Evolutionary conservation across 2,888 invertebrate species (phyloP), one percentile per base, ranked within the genome.

Genomic region (Drosophila neoperkinsi): DNA sequence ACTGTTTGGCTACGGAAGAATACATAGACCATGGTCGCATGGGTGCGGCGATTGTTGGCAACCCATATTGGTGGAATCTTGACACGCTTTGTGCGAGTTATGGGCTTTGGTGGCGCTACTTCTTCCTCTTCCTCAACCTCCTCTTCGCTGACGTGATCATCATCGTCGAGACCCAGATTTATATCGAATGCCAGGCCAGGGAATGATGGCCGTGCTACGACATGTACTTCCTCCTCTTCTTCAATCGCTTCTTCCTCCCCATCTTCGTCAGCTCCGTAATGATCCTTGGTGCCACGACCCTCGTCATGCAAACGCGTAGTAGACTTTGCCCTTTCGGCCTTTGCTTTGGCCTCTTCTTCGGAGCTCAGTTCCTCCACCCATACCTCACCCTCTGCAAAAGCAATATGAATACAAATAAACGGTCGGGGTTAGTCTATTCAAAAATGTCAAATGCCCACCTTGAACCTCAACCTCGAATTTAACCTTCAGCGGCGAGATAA

Each of bases 21-120:
- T 1, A 95, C 85, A 70, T 95, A 95, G 56, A 95, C 91, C 0
- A 94, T 92, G 1, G 95, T 94, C 0, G 95, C 95, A 64, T 95
- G 93, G 57, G 95, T 94, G 65, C 95, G 94, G 1, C 94, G 91
- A 90, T 95, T 94, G 1, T 90, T 92, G 0, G 95, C 95, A 57
- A 95, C 94, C 92, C 94, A 95, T 31, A 95, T 79, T 0, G 95
- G 94, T 1, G 95, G 95, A 18, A 95, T 86, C 4, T 79, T 88
- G 7, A 92, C 71, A 0, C 81, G 90, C 50, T 91, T 87, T 6
- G 67, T 86, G 33, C 91, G 90, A 1, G 74, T 85, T 2, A 76
- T 61, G 6, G 78, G 82, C 53, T 87, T 83, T 0, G 74, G 63
- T 1, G 61, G 34, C 25, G 79, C 83, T 33, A 80, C 73, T 18